Base-by-base conservation (phyloP, 1,140 invertebrate genomes). In the Idris sp. region DNA sequence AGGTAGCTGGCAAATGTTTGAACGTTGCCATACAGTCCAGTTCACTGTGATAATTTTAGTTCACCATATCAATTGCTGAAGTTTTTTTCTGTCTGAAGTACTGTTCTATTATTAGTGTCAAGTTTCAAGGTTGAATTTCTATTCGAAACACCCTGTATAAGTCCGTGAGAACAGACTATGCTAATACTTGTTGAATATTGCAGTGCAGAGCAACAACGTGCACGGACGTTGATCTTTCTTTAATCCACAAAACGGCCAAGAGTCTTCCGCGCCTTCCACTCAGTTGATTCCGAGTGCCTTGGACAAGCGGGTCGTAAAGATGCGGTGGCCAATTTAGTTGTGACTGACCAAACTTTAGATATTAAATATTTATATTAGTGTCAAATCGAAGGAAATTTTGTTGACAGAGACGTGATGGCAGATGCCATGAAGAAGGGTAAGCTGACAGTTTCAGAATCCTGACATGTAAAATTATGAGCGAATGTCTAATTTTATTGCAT, bases 211-310 rank as follows among this genome's bases (percentile, higher is more conserved):
- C 19, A 22, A 6, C 19, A 6, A 22, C 19, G 10, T 22, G 48
- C 13, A 59, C 56, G 59, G 43, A 11, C 59, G 69, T 73, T 73
- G 53, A 65, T 73, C 69, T 53, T 64, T 30, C 41, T 58, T 73
- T 65, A 64, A 62, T 73, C 69, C 54, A 51, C 33, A 73, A 73
- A 73, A 61, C 69, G 36, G 59, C 48, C 56, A 59, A 65, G 51
- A 46, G 36, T 53, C 53, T 58, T 53, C 38, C 53, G 26, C 43
- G 48, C 31, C 49, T 53, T 61, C 44, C 22, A 41, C 43, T 73
- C 69, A 65, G 56, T 72, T 51, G 51, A 49, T 40, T 49, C 53
- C n/a, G 44, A 44, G 25, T 59, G 22, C 38, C 46, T 59, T 53
- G 28, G 30, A 69, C 25, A 43, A 51, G 54, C 54, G 36, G 33